phyloP scores from a whole-genome alignment of 2,113 vertebrate species.

The Cricetomys ansorgei region DNA sequence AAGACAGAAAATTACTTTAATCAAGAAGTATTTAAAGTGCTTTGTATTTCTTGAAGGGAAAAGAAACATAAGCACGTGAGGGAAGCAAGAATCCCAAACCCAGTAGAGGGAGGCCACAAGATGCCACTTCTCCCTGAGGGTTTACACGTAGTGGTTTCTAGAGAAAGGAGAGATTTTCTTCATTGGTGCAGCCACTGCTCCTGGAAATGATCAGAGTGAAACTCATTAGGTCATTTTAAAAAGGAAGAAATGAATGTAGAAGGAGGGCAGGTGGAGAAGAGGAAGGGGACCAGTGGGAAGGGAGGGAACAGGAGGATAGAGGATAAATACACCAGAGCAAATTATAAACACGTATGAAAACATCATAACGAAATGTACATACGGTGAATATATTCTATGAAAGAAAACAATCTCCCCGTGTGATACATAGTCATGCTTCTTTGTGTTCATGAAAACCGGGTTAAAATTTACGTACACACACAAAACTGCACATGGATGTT shows the following conservation, averaged over 20 bases:
- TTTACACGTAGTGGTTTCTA: not conserved
- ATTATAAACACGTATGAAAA: not conserved
- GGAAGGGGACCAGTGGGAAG: not conserved
- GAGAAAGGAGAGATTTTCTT: not conserved
- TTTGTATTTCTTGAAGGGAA: conserved; percentile 5
- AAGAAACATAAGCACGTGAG: not conserved
- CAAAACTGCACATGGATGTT: not conserved
- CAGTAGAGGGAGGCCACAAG: not conserved
- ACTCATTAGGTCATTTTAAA: not conserved
- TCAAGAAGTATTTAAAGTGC: not conserved
- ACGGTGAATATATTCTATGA: not conserved
- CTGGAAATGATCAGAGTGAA: not conserved
- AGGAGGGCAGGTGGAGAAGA: not conserved
- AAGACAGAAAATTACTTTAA: not conserved
- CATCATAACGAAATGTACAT: not conserved
- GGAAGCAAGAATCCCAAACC: not conserved
- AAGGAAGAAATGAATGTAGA: not conserved
- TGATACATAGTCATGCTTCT: not conserved
- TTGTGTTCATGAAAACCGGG: not conserved
- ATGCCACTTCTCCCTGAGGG: not conserved
- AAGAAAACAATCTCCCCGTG: not conserved
- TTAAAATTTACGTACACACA: not conserved
- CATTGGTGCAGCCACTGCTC: not conserved
- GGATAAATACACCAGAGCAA: not conserved
- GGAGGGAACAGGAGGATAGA: not conserved